These are phyloP conservation scores for Drosophila dunni DNA, from an alignment of 1,140 invertebrate genomes.

Conservation along the genomic window DNA sequence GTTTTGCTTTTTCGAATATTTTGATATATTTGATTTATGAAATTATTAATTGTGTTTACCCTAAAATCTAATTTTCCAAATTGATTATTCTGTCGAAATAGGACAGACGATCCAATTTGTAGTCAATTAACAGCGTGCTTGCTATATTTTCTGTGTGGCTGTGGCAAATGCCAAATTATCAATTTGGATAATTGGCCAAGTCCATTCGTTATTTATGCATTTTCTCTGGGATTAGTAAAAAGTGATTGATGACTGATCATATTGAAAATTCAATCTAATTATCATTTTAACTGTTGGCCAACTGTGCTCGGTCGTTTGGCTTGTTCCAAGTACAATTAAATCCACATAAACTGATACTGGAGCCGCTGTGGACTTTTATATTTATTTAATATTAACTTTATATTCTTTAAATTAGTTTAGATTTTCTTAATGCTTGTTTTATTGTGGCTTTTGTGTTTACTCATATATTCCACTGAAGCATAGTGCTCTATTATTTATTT, in stretches of 20 bases:
- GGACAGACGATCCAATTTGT: conserved; percentile 30
- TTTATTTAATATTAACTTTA: no score
- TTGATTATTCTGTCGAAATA: conserved; percentile 30
- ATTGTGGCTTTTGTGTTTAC: no score
- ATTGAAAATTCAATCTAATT: conserved; percentile 21
- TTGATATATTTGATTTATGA: conserved; percentile 55
- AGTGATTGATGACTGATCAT: conserved; percentile 19
- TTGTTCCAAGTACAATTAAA: conserved; percentile 6
- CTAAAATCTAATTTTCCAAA: conserved; percentile 65
- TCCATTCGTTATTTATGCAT: conserved; percentile 34
- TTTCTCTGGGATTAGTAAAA: not conserved
- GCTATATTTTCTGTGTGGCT: conserved; percentile 15
- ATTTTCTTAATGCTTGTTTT: no score
- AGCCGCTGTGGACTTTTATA: no score
- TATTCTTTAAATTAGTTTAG: no score
- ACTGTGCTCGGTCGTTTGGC: not conserved
- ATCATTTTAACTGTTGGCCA: conserved; percentile 1
- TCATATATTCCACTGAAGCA: not conserved
- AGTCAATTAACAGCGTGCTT: conserved; percentile 36
- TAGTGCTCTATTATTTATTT: no score
- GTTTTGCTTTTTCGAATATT: conserved; percentile 31
- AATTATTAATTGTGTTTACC: conserved; percentile 68
- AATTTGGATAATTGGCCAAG: conserved; percentile 16
- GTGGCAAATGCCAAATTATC: not conserved
- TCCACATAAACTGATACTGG: no score